These are phyloP conservation scores for Gavialis gangeticus DNA, from an alignment of 2,113 vertebrate species.

Conservation along the genomic window DNA sequence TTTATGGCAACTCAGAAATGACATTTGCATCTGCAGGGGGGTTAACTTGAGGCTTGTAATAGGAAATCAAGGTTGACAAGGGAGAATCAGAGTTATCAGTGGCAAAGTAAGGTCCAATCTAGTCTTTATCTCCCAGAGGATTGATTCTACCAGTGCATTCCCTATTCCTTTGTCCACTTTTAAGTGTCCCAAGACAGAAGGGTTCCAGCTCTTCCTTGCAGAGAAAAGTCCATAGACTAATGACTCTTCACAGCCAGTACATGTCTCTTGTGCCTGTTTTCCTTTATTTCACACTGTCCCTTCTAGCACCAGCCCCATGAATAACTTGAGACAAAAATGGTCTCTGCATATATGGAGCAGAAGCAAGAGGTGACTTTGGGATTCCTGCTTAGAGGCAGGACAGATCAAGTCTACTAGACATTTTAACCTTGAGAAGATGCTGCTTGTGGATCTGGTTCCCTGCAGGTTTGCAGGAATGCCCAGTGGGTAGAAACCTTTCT, in stretches of 20 bases:
- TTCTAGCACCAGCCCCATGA: not conserved
- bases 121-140: not conserved
- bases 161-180: not conserved
- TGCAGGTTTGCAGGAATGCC: accelerated
- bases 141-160: not conserved
- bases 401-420: not conserved
- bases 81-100: not conserved
- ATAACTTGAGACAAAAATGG: not conserved
- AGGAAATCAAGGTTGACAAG: accelerated
- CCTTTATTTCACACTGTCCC: not conserved
- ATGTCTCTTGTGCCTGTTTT: not conserved
- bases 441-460: accelerated
- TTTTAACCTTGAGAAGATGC: not conserved
- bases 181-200: not conserved
- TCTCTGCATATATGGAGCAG: not conserved
- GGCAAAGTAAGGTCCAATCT: not conserved
- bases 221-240: not conserved
- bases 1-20: not conserved
- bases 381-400: accelerated
- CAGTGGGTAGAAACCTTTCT: not conserved
- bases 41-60: not conserved
- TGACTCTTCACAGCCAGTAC: not conserved
- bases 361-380: accelerated
- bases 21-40: not conserved
- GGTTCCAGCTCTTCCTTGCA: accelerated